Conservation (phyloP, 2,113 vertebrate species). For the Hystrix brachyura region DNA sequence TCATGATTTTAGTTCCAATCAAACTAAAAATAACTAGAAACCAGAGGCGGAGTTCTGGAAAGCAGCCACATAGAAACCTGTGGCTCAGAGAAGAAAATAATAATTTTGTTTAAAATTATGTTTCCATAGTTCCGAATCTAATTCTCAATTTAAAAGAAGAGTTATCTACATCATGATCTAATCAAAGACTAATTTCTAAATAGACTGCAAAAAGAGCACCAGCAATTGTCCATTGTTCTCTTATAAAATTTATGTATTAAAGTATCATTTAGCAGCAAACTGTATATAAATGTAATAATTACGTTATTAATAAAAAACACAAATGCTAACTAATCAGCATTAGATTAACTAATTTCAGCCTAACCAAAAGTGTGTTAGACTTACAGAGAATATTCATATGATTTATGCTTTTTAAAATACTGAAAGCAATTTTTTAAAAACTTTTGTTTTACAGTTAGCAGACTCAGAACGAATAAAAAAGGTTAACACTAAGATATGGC, state of each 20-base stretch:
- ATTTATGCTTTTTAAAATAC: neutral
- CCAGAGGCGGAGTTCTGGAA: neutral
- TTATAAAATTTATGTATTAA: slow-evolving; percentile 27
- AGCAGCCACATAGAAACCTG: neutral
- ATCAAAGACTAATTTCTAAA: slow-evolving; percentile 47
- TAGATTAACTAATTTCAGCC: neutral
- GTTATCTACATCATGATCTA: neutral
- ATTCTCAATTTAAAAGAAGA: slow-evolving; percentile 42
- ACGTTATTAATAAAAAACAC: neutral
- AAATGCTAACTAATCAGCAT: neutral
- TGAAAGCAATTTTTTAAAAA: neutral
- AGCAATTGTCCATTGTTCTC: neutral
- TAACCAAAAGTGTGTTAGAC: neutral
- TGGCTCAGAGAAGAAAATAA: neutral
- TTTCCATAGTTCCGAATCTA: slow-evolving; percentile 2
- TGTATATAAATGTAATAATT: neutral
- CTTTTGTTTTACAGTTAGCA: neutral
- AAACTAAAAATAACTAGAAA: slow-evolving; percentile 51
- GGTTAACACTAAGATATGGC: neutral
- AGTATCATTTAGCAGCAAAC: neutral
- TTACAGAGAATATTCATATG: neutral
- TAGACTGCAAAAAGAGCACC: neutral
- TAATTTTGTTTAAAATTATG: slow-evolving; percentile 35
- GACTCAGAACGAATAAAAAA: slow-evolving; percentile 42
- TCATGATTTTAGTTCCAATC: neutral